Evolutionary conservation across 2,113 vertebrate genomes (phyloP).

Genomic region (Mastomys coucha): DNA sequence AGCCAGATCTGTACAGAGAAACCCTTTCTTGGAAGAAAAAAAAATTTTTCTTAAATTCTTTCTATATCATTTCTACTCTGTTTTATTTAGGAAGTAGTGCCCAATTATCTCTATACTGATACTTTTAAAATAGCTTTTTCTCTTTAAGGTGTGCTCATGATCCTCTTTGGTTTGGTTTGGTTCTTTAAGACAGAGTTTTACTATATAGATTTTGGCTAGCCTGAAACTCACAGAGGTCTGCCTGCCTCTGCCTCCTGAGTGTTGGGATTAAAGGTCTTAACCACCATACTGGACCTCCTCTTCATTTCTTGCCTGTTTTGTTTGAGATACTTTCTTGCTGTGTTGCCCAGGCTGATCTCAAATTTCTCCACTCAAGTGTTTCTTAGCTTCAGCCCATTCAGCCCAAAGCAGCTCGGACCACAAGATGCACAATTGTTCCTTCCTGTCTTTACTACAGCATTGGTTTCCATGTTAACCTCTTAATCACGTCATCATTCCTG

Average conservation of each 20-base stretch:
- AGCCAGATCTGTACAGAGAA: background rate
- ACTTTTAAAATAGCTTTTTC: background rate
- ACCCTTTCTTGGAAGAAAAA: background rate
- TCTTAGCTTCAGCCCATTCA: too few species aligned
- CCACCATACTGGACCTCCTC: background rate
- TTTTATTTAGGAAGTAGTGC: background rate
- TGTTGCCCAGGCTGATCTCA: background rate
- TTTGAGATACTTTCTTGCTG: background rate
- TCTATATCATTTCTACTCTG: background rate
- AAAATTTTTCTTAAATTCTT: background rate
- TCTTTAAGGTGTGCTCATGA: background rate
- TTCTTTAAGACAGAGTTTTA: background rate
- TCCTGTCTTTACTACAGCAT: background rate
- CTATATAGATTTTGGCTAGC: background rate
- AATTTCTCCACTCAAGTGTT: background rate
- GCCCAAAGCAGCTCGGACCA: background rate
- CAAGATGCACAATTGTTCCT: background rate
- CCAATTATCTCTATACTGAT: background rate
- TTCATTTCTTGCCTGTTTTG: background rate
- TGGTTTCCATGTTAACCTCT: background rate
- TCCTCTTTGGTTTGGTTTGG: background rate
- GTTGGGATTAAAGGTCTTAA: background rate
- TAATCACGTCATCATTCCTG: background rate
- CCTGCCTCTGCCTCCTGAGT: background rate
- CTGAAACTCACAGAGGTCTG: background rate